Evolutionary conservation across 2,888 invertebrate species (phyloP), one percentile per base, ranked within the genome.

Genomic region (Scaptomyza reducta): DNA sequence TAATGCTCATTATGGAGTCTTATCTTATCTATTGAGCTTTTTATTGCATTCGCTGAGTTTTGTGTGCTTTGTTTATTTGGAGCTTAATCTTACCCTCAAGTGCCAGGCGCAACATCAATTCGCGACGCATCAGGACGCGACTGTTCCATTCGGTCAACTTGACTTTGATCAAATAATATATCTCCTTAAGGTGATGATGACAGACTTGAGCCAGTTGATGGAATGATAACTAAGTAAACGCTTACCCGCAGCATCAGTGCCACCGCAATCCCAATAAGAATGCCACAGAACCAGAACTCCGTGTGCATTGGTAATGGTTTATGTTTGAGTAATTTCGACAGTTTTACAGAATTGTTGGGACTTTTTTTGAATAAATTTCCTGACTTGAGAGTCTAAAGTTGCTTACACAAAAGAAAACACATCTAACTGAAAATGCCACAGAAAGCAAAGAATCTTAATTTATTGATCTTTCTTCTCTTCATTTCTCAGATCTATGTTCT

Each of bases 81-180:
- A 49, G 27, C 42, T 45, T 42, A 49, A 53, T 68, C 87, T 87
- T 87, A 84, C 87, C 84, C 59, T 78, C 85, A 14, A 85, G 64
- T 57, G 85, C 70, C 50, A 76, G 45, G 2, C 71, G 77, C 56
- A 87, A 65, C 70, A 87, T 74, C 69, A 82, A 62, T 70, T 87
- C 86, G 29, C 79, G 82, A 27, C 69, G 78, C 56, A 79, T 13
- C 35, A 83, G 62, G 25, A 73, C 70, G 6, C 75, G 65, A 31
- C 61, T 47, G 35, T 79, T 76, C 85, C 84, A 82, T 59, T 72
- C 64, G 6, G 63, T 65, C 55, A 79, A 53, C 51, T 80, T 84
- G n/a, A 76, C 29, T 51, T 71, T 85, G 42, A 83, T 41, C 41
- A 74, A 71, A 51, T 78, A 53, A 64, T 87, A 83, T 63, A 70